Conservation (phyloP, 2,113 vertebrate genomes). For the Melanerpes formicivorus region DNA sequence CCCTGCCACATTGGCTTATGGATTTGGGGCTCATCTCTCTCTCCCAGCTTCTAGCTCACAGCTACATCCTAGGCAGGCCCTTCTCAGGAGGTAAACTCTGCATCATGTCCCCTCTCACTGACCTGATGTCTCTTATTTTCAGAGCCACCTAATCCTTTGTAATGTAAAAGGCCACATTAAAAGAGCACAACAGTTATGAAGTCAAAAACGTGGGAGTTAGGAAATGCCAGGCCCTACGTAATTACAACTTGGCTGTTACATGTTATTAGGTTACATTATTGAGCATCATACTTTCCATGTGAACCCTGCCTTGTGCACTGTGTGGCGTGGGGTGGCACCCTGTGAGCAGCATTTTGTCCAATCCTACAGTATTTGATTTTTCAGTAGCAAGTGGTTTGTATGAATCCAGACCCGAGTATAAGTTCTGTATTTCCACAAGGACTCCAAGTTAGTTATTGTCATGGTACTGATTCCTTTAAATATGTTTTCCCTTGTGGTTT, state of each 20-base stretch:
- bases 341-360: not conserved
- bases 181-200: not conserved
- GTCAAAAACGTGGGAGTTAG: not conserved
- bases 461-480: not conserved
- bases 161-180: not conserved
- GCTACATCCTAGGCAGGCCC: not conserved
- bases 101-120: not conserved
- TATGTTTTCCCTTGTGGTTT: not conserved
- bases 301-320: not conserved
- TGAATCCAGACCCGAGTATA: not conserved
- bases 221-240: not conserved
- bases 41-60: not conserved
- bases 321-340: not conserved
- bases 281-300: not conserved
- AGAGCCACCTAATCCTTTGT: not conserved
- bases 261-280: not conserved
- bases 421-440: not conserved
- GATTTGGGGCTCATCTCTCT: not conserved
- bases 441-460: not conserved
- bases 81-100: not conserved
- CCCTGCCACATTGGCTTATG: not conserved
- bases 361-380: not conserved
- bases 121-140: not conserved
- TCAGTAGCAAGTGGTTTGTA: not conserved
- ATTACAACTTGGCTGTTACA: not conserved